Percentiles rank a stretch among this genome's conserved stretches.
Conservation (phyloP, 2,113 vertebrate genomes). For the Hippocampus comes region DNA sequence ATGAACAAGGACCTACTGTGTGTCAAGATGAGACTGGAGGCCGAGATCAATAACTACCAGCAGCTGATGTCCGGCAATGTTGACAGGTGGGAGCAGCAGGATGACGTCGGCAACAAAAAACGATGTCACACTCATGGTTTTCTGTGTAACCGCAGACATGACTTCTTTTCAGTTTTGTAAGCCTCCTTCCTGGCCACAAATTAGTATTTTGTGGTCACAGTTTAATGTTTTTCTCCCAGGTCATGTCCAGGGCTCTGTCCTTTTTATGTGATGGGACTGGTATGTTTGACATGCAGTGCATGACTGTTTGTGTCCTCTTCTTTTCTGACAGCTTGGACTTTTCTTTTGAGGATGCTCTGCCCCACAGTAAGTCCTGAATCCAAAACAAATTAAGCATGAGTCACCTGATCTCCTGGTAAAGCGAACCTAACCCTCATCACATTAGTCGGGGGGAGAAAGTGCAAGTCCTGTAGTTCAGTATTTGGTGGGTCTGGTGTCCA, state of each 20-base stretch:
- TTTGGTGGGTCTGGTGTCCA: too few relatives aligned
- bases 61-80: slow-evolving; percentile 48
- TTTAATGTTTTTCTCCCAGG: background rate
- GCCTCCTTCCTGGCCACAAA: background rate
- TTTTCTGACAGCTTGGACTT: slow-evolving; percentile 63
- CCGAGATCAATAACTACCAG: slow-evolving; percentile 69
- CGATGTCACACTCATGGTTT: background rate
- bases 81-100: slow-evolving; percentile 25
- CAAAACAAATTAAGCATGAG: background rate
- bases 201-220: background rate
- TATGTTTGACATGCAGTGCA: background rate
- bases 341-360: slow-evolving; percentile 56
- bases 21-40: slow-evolving; percentile 76
- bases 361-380: slow-evolving; percentile 54
- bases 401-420: background rate
- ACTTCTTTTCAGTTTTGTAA: background rate
- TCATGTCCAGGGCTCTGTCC: background rate
- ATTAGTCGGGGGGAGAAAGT: background rate
- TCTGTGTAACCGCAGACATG: background rate
- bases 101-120: background rate
- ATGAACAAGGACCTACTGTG: slow-evolving; percentile 70
- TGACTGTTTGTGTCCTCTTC: slow-evolving; percentile 36
- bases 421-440: background rate
- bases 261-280: background rate
- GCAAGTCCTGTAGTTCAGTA: background rate